Percentiles rank a stretch among this genome's conserved stretches.
Evolutionary conservation across 2,888 invertebrate genomes (phyloP).

Genomic region (Oeneis ivallda): DNA sequence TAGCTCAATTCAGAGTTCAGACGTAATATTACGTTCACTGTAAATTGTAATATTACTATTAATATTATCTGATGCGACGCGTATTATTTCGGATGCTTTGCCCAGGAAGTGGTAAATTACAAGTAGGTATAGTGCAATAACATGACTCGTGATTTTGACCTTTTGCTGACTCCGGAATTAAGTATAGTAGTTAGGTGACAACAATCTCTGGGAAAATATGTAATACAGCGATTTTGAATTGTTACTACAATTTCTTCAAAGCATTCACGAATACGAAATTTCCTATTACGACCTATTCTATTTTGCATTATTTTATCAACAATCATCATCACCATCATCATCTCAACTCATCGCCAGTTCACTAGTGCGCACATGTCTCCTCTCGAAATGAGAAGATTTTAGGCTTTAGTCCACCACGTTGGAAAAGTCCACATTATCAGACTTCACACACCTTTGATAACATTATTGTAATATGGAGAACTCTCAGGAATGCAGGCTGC

Average conservation of each 20-base stretch:
- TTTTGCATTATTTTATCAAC: no score
- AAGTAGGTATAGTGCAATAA: slow-evolving; percentile 14
- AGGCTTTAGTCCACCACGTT: no score
- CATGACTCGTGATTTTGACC: slow-evolving; percentile 21
- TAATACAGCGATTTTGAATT: no score
- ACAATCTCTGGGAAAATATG: not conserved
- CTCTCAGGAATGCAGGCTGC: no score
- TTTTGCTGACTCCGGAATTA: slow-evolving; percentile 7
- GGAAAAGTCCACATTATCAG: no score
- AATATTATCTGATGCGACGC: slow-evolving; percentile 19
- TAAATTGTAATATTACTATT: slow-evolving; percentile 26
- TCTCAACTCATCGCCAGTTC: no score
- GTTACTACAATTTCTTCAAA: not conserved
- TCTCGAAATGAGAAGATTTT: no score
- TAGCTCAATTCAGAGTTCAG: slow-evolving; percentile 54
- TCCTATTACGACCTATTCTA: no score
- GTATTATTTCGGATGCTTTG: slow-evolving; percentile 25
- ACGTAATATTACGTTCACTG: slow-evolving; percentile 35
- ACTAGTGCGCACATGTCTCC: no score
- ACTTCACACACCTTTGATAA: no score
- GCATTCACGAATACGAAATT: not conserved
- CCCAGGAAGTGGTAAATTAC: slow-evolving; percentile 30
- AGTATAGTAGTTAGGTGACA: not conserved
- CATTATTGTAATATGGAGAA: no score
- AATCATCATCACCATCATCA: no score